Base-by-base conservation (phyloP, 2,113 vertebrate genomes). In the Callithrix jacchus region DNA sequence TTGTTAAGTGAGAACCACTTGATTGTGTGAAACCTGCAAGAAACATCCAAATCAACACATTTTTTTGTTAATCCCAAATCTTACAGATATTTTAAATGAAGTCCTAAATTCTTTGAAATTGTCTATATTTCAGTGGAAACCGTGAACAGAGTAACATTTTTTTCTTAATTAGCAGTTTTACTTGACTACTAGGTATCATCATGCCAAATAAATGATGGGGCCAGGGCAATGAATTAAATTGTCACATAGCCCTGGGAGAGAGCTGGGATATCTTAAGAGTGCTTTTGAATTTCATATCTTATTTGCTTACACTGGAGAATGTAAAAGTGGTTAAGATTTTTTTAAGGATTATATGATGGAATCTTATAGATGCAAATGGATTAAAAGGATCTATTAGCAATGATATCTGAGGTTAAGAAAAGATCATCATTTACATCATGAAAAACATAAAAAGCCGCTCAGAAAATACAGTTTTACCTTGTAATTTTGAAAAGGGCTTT, bases 401-500 rank as follows among this genome's bases (percentile, higher is more conserved):
- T 95, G 37, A 18, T 81, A 30, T 74, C 37, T 94, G 74, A 68
- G 83, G 35, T 88, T 84, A 42, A 93, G 68, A 35, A 95, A 95
- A 87, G 49, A 66, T 40, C 86, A 90, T n/a, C n/a, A 49, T 56
- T 40, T 90, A 90, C 82, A 85, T n/a, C 30, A 66, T 52, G 58
- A 97, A 90, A 66, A 92, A 76, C 17, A 93, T 20, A 40, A 82
- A 77, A 40, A 61, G 93, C 83, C 23, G 73, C 68, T 73, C 4
- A 58, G 87, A 82, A 81, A 93, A 74, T 47, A 73, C 37, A 66
- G 58, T 70, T 91, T 81, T 25, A 45, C 56, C 76, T 58, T 73
- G 64, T 49, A 93, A 87, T 96, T 84, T 93, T 20, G 37, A 85
- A 95, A 95, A 58, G 73, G 47, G 5, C 80, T 97, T 92, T 94